phyloP scores from a whole-genome alignment of 2,797 vertebrate species.

The Amazona finschi region DNA sequence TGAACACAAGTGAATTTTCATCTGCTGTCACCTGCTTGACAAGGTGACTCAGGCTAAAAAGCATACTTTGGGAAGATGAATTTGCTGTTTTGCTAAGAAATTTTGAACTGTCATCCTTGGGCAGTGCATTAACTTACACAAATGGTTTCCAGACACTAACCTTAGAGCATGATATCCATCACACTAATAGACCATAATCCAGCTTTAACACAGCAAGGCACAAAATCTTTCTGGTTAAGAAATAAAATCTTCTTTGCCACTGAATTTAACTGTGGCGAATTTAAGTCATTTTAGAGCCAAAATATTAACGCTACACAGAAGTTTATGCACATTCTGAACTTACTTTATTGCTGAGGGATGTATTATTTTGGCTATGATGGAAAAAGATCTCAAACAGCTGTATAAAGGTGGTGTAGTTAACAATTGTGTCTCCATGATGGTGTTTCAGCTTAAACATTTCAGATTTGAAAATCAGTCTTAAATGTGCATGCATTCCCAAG shows the following conservation, averaged over 20 bases:
- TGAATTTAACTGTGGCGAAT: background rate
- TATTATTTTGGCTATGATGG: background rate
- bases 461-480: background rate
- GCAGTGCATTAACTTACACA: conserved; percentile 16
- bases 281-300: background rate
- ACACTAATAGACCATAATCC: conserved; percentile 1
- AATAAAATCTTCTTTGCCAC: background rate
- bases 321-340: background rate
- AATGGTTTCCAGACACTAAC: conserved; percentile 17
- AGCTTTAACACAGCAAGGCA: background rate
- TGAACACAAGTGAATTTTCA: background rate
- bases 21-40: conserved; percentile 29
- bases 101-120: conserved; percentile 33
- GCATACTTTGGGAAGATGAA: conserved; percentile 22
- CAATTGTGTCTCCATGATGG: background rate
- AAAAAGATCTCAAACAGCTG: background rate
- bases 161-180: conserved; percentile 30
- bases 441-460: background rate
- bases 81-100: conserved; percentile 51
- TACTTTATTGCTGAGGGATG: background rate
- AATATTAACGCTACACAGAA: background rate
- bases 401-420: background rate
- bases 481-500: background rate
- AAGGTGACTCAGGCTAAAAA: conserved; percentile 38
- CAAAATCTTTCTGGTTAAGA: background rate